Percentiles rank a stretch among this genome's conserved stretches.
These are phyloP conservation scores for Tichodroma muraria DNA, from an alignment of 2,113 vertebrate genomes.

Conservation along the genomic window DNA sequence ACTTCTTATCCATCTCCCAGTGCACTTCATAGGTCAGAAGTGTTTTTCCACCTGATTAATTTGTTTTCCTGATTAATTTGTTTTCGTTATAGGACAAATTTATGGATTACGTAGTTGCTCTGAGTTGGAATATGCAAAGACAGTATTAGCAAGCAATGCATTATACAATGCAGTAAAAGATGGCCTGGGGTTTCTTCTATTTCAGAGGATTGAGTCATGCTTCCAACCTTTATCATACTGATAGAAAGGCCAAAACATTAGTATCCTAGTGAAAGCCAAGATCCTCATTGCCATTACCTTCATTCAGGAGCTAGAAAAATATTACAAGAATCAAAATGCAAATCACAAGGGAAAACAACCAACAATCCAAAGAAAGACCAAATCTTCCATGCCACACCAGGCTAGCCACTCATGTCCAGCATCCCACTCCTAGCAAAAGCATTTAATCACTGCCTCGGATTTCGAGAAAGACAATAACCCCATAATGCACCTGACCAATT, in stretches of 20 bases:
- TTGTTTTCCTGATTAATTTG: not conserved
- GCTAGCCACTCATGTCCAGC: not conserved
- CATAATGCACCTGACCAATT: conserved; percentile 35
- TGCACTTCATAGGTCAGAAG: not conserved
- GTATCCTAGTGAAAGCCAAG: not conserved
- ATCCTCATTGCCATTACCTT: not conserved
- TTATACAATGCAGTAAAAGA: not conserved
- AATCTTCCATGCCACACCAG: not conserved
- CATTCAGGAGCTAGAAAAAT: not conserved
- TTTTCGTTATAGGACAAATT: not conserved
- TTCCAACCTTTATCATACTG: not conserved
- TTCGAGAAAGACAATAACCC: not conserved
- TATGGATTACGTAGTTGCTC: not conserved
- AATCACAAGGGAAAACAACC: not conserved
- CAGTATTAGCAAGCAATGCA: not conserved
- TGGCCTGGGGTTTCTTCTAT: not conserved
- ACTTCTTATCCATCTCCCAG: not conserved
- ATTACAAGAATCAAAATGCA: not conserved
- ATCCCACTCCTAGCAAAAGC: not conserved
- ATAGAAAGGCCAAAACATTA: not conserved
- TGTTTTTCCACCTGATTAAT: not conserved
- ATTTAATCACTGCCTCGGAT: not conserved
- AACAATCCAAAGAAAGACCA: not conserved
- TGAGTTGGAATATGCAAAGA: not conserved
- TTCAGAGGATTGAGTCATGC: not conserved